Conservation (phyloP, 2,797 vertebrate species). For the Darevskia mixta region DNA sequence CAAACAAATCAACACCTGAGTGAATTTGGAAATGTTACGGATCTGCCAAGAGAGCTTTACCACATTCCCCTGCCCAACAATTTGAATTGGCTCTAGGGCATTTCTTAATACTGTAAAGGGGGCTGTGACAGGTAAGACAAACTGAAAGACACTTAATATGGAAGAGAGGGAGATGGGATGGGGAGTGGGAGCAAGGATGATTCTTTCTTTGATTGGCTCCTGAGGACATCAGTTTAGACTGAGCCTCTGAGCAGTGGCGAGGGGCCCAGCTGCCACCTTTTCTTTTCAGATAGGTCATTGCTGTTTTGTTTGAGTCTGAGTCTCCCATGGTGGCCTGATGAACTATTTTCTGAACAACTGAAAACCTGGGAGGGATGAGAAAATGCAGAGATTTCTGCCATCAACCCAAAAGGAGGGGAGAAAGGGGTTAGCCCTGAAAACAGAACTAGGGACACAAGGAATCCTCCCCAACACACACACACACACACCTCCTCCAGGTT, state of each 20-base stretch:
- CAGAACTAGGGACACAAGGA: background rate
- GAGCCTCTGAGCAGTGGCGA: slow-evolving; percentile 3
- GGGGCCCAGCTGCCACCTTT: slow-evolving; percentile 12
- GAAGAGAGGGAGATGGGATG: slow-evolving; percentile 27
- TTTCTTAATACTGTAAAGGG: background rate
- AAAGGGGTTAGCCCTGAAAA: background rate
- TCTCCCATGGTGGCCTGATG: background rate
- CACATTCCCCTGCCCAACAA: background rate
- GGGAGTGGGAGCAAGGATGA: background rate
- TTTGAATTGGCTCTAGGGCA: background rate
- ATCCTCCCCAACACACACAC: background rate
- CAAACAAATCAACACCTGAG: too few species aligned
- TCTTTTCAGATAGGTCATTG: background rate
- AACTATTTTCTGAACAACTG: background rate
- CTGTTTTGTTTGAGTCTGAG: slow-evolving; percentile 38
- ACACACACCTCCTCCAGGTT: background rate
- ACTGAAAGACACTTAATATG: slow-evolving; percentile 12
- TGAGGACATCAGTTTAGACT: slow-evolving; percentile 22
- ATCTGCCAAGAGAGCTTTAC: background rate
- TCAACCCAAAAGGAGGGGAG: too few species aligned
- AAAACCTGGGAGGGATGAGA: background rate
- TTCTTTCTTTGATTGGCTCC: slow-evolving; percentile 21
- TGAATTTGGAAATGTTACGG: background rate
- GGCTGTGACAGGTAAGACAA: slow-evolving; percentile 31
- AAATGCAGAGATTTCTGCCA: background rate